A percentile compares a stretch with the other conserved stretches of the same genome.
phyloP scores from a whole-genome alignment of 2,888 invertebrate genomes.

The Scaptomyza parva region DNA sequence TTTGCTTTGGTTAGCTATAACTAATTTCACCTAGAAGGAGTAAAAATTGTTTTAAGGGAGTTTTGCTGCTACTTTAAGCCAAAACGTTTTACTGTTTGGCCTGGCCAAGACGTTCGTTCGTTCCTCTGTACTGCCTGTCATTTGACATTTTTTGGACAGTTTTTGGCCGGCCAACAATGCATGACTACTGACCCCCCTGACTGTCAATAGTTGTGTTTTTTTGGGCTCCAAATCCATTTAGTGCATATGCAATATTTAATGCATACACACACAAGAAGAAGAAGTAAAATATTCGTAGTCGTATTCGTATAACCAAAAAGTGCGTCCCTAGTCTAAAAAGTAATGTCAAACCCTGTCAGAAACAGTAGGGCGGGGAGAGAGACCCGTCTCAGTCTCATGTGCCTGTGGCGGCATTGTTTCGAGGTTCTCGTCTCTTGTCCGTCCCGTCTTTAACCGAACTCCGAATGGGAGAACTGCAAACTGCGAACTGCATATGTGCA shows the following conservation, averaged over 20 bases:
- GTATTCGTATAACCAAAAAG: constrained; percentile 40
- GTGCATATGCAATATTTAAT: constrained; percentile 77
- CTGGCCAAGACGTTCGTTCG: constrained; percentile 23
- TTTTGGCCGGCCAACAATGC: constrained; percentile 79
- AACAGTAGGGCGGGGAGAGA: constrained; percentile 19
- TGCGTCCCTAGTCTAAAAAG: constrained; percentile 68
- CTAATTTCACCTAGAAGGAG: constrained; percentile 20
- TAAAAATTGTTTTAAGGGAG: constrained; percentile 4
- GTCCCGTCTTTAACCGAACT: constrained; percentile 4
- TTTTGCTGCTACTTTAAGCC: constrained; percentile 13
- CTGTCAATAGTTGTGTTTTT: constrained; percentile 62
- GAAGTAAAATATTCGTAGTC: no score
- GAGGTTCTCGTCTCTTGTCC: no score
- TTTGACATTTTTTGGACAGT: constrained; percentile 69
- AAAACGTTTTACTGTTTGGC: constrained; percentile 1
- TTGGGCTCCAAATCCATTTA: constrained; percentile 66
- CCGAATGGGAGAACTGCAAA: neutral
- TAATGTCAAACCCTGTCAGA: constrained; percentile 67
- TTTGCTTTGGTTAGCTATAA: constrained; percentile 12
- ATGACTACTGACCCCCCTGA: constrained; percentile 80
- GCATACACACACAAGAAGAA: constrained; percentile 46
- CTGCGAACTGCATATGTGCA: constrained; percentile 62
- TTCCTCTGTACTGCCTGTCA: constrained; percentile 39
- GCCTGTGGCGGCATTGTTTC: constrained; percentile 67
- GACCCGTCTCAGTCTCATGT: constrained; percentile 14